phyloP scores from a whole-genome alignment of 2,797 vertebrate species.

The Enteromius treurensis region DNA sequence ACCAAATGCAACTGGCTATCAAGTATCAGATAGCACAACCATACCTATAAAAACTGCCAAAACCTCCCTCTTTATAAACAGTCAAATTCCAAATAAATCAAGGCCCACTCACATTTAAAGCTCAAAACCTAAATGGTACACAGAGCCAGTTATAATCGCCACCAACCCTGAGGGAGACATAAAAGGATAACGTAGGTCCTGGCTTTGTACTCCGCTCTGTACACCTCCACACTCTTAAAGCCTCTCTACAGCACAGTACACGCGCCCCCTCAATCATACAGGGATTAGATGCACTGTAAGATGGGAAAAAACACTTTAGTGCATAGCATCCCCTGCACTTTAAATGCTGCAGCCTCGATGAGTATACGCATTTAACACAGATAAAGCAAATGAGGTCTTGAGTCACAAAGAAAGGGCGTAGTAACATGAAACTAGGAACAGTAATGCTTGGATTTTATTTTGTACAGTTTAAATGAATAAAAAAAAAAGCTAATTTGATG shows the following conservation, averaged over 20 bases:
- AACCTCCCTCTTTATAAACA: neutral
- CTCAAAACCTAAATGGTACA: neutral
- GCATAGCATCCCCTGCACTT: constrained; percentile 2
- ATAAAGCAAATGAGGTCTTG: constrained; percentile 8
- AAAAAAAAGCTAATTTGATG: neutral
- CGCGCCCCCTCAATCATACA: constrained; percentile 38
- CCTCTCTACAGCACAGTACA: constrained; percentile 15
- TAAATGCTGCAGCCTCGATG: constrained; percentile 7
- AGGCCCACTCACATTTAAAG: constrained; percentile 21
- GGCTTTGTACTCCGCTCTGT: constrained; percentile 23
- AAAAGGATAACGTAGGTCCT: constrained; percentile 33
- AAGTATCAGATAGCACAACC: neutral
- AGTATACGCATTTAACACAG: neutral
- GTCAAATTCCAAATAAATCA: constrained; percentile 8
- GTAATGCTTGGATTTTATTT: constrained; percentile 12
- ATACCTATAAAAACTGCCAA: neutral
- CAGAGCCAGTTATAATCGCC: constrained; percentile 46
- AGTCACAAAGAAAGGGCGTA: constrained; percentile 16
- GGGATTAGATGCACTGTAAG: constrained; percentile 37
- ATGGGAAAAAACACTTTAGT: neutral
- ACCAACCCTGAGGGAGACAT: constrained; percentile 41
- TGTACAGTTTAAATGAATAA: constrained; percentile 18
- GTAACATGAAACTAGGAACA: constrained; percentile 21
- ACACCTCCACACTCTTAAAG: constrained; percentile 50
- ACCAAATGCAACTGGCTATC: neutral